phyloP scores from a whole-genome alignment of 2,888 invertebrate species.

The Micropterix aruncella region DNA sequence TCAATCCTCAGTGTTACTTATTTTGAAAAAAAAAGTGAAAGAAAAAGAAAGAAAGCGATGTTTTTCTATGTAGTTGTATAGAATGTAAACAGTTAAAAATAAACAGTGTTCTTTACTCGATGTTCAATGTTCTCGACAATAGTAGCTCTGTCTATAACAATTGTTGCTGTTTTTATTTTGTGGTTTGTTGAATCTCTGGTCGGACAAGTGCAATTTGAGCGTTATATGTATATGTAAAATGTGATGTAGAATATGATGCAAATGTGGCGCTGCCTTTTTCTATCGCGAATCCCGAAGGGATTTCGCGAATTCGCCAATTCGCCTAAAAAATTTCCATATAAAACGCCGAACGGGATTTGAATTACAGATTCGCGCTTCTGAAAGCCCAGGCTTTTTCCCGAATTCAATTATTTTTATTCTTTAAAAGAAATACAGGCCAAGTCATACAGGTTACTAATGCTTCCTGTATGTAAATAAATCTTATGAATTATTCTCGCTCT shows the following conservation, averaged over 20 bases:
- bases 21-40: too few species aligned
- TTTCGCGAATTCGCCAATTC: not conserved
- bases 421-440: too few species aligned
- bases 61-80: not conserved
- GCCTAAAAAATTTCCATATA: not conserved
- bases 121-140: not conserved
- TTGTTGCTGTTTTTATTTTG: conserved; percentile 2
- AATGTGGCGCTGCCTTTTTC: not conserved
- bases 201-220: conserved; percentile 9
- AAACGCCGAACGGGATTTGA: not conserved
- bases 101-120: not conserved
- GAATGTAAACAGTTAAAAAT: too few species aligned
- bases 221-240: too few species aligned
- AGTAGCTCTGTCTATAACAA: not conserved
- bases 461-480: too few species aligned
- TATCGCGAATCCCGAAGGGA: not conserved
- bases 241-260: too few species aligned
- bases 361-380: not conserved
- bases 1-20: not conserved
- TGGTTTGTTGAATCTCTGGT: conserved; percentile 2
- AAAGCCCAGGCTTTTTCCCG: too few species aligned
- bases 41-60: too few species aligned
- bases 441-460: too few species aligned
- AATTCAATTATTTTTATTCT: too few species aligned
- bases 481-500: too few species aligned